Evolutionary conservation across 2,888 invertebrate species (phyloP).

Genomic region (Hanleya hanleyi): DNA sequence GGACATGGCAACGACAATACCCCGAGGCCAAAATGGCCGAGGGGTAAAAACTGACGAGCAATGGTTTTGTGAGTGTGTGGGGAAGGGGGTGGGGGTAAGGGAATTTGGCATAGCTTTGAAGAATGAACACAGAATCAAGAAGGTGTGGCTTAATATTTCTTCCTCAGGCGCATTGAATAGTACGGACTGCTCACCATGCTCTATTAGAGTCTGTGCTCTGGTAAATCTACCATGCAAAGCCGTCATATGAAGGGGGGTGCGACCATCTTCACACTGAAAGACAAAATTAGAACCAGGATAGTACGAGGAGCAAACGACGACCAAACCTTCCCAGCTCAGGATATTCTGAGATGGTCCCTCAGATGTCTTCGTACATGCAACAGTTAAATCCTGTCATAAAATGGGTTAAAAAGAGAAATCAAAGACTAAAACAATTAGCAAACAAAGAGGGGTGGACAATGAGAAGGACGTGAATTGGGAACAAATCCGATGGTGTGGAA

Average conservation of each 20-base stretch:
- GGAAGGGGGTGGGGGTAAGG: too few relatives aligned
- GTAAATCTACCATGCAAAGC: slow-evolving; percentile 80
- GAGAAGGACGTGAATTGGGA: too few relatives aligned
- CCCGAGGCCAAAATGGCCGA: too few relatives aligned
- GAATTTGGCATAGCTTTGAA: too few relatives aligned
- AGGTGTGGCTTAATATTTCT: not conserved
- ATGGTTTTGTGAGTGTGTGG: too few relatives aligned
- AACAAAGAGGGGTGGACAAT: too few relatives aligned
- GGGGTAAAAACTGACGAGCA: too few relatives aligned
- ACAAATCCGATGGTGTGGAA: too few relatives aligned
- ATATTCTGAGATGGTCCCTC: not conserved
- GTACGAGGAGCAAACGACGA: not conserved
- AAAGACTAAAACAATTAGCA: not conserved
- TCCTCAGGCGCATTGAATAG: not conserved
- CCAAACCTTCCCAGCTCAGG: slow-evolving; percentile 6
- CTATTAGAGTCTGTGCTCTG: slow-evolving; percentile 78
- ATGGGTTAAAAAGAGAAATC: not conserved
- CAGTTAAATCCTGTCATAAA: not conserved
- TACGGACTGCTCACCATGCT: slow-evolving; percentile 74
- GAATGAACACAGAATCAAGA: too few relatives aligned
- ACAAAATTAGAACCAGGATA: slow-evolving; percentile 9
- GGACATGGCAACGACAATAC: too few relatives aligned
- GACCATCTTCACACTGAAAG: slow-evolving; percentile 76
- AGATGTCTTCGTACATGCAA: not conserved
- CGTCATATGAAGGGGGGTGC: slow-evolving; percentile 81